Percentiles rank a stretch among this genome's conserved stretches.
These are phyloP conservation scores for Cheilosia scutellata DNA, from an alignment of 2,888 invertebrate genomes.

Conservation along the genomic window DNA sequence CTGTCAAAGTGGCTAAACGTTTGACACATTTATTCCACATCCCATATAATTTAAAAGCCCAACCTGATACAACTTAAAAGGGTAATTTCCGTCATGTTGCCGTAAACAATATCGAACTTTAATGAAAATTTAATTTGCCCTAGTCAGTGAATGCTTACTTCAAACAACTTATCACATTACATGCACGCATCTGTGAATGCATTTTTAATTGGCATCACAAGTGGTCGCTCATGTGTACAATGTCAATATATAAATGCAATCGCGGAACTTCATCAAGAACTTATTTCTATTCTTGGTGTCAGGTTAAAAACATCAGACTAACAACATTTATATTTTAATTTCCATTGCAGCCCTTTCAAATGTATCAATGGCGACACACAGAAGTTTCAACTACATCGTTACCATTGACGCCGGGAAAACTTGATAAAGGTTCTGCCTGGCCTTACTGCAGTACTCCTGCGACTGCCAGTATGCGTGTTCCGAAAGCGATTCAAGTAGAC, in stretches of 20 bases:
- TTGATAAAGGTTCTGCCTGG: constrained; percentile 89
- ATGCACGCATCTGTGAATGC: constrained; percentile 16
- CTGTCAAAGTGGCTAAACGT: constrained; percentile 62
- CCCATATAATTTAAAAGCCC: neutral
- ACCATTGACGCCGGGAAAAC: constrained; percentile 90
- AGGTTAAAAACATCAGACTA: neutral
- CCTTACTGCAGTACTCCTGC: constrained; percentile 86
- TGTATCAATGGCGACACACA: constrained; percentile 96
- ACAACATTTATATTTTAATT: constrained; percentile 10
- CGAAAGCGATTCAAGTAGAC: constrained; percentile 76
- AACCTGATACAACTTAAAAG: constrained; percentile 36
- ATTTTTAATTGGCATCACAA: constrained; percentile 21
- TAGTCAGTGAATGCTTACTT: constrained; percentile 19
- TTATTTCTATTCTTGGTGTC: constrained; percentile 21
- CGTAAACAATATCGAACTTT: neutral
- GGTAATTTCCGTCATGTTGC: neutral
- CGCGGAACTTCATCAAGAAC: neutral
- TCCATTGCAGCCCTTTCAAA: constrained; percentile 89
- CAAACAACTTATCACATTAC: constrained; percentile 44
- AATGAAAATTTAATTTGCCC: neutral
- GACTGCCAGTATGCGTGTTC: constrained; percentile 70
- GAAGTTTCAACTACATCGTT: constrained; percentile 89
- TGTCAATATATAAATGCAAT: constrained; percentile 46
- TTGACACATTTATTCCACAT: constrained; percentile 8
- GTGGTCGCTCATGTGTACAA: constrained; percentile 44